Evolutionary conservation across 2,113 vertebrate species (phyloP).

Genomic region (Furnarius figulus): DNA sequence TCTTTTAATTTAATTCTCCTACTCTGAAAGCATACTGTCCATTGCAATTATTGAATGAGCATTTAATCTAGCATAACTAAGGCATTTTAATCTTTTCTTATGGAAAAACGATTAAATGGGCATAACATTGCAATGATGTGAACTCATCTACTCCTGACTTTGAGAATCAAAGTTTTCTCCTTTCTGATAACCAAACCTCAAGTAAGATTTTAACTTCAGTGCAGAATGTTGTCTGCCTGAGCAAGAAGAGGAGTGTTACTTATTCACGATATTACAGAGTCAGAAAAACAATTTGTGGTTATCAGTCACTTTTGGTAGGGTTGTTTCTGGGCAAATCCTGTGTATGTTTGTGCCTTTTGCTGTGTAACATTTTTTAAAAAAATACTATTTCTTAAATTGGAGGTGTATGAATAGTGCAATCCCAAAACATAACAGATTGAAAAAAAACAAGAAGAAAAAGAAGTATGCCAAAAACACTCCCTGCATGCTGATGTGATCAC

Average conservation of each 20-base stretch:
- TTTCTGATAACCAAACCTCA: constrained; percentile 47
- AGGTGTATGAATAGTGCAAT: neutral
- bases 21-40: constrained; percentile 86
- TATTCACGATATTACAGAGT: neutral
- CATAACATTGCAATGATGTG: constrained; percentile 68
- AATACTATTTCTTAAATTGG: neutral
- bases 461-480: neutral
- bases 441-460: neutral
- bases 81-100: constrained; percentile 84
- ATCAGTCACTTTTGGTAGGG: neutral
- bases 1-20: constrained; percentile 86
- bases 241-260: neutral
- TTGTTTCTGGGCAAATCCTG: neutral
- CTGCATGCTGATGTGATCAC: neutral
- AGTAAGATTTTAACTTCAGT: constrained; percentile 5
- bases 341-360: neutral
- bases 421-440: neutral
- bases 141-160: constrained; percentile 58
- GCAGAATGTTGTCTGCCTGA: neutral
- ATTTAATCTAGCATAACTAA: constrained; percentile 80
- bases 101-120: constrained; percentile 77
- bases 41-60: constrained; percentile 82
- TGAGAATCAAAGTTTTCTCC: constrained; percentile 67
- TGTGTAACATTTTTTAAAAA: neutral
- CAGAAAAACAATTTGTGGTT: neutral